Base-by-base conservation (phyloP, 1,140 invertebrate species). In the Cotesia vestalis region DNA sequence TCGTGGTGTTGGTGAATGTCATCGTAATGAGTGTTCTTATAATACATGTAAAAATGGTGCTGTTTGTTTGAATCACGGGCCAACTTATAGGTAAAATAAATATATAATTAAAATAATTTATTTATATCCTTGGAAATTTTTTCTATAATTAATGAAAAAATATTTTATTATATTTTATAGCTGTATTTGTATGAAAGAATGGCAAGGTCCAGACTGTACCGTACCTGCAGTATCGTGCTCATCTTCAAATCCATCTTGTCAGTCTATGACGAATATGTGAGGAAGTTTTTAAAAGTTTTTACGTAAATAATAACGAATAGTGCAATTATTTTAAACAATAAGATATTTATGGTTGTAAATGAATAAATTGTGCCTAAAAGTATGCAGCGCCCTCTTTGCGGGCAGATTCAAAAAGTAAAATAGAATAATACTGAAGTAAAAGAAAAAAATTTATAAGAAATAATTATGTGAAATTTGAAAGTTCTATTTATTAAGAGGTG, bases 1-100 rank as follows among this genome's bases (percentile, higher is more conserved):
- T 1, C 87, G 93, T 62, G 92, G 93, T 8, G 91, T 94, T 5
- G 93, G 92, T 0, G 93, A 95, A 80, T 95, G 94, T 79, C 91
- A 91, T 8, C 90, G 91, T 3, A 92, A 92, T 61, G 94, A 95
- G 79, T 98, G 96, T 81, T 93, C 93, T 75, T 90, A 90, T 60
- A 89, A 91, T 80, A 92, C 92, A 5, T 97, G 95, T 80, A 92
- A 93, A 72, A 94, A 95, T 78, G 90, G 91, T 40, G 95, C 93
- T 0, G 92, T 92, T 51, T 96, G 94, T 79, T 86, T 95, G 66
- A 93, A 94, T 82, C 92, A 94, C 74, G 94, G 93, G 64, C 92
- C 94, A 60, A 94, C 93, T 40, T 95, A 94, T 80, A 93, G 92
- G 93, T 94, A 78, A 88, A 85, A 81, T 60, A 2, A 53, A 53